Percentiles rank a stretch among this genome's conserved stretches.
Conservation (phyloP, 2,888 invertebrate species). For the Ceraclea dissimilis region DNA sequence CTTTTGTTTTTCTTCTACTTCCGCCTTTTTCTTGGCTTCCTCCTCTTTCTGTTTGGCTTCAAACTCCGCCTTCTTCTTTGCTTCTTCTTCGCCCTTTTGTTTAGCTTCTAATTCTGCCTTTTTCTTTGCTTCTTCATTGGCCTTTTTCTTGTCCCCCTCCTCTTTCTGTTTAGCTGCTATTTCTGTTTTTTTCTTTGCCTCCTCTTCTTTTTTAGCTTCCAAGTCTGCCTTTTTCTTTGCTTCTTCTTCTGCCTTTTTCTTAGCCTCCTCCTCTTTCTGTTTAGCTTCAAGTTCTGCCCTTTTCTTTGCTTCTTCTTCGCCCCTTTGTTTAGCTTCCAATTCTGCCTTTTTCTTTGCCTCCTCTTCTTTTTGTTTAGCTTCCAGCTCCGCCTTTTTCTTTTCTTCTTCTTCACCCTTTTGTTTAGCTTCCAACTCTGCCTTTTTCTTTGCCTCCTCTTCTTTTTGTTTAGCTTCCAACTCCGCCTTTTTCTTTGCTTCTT, state of each 20-base stretch:
- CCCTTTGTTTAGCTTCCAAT: not conserved
- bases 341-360: not conserved
- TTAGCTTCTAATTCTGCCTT: slow-evolving; percentile 15
- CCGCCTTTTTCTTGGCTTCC: slow-evolving; percentile 1
- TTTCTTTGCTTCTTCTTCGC: slow-evolving; percentile 2
- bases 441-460: slow-evolving; percentile 4
- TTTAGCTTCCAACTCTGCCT: slow-evolving; percentile 13
- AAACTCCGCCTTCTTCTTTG: slow-evolving; percentile 22
- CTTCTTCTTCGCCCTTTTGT: slow-evolving; percentile 27
- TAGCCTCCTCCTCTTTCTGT: not conserved
- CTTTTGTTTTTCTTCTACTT: slow-evolving; percentile 20
- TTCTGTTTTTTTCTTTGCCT: slow-evolving; percentile 25
- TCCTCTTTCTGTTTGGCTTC: slow-evolving; percentile 3
- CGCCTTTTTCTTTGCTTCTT: slow-evolving; percentile 10
- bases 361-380: slow-evolving; percentile 17
- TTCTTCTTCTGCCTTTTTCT: slow-evolving; percentile 21
- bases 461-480: slow-evolving; percentile 11
- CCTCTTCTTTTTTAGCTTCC: slow-evolving; percentile 22
- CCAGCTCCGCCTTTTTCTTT: slow-evolving; percentile 6
- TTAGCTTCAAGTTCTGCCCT: slow-evolving; percentile 1
- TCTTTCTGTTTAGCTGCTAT: slow-evolving; percentile 10
- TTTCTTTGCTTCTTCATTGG: slow-evolving; percentile 23
- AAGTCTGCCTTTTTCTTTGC: slow-evolving; percentile 19
- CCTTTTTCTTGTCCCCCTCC: slow-evolving; percentile 22
- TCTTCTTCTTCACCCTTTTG: slow-evolving; percentile 13